phyloP scores from a whole-genome alignment of 2,113 vertebrate genomes.

The Mixornis gularis region DNA sequence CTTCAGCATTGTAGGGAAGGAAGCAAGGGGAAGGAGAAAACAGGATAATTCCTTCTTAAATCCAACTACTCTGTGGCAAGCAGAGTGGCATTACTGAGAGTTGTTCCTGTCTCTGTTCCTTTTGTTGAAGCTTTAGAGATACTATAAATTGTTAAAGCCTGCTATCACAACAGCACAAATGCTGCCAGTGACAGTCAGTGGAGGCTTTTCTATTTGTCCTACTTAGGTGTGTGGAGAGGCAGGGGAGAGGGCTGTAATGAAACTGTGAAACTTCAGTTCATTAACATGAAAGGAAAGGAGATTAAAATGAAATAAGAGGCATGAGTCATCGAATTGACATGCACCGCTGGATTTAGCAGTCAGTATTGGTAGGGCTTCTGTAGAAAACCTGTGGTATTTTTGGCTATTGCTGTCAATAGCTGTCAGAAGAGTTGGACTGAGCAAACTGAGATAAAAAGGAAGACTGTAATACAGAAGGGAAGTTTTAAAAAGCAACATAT shows the following conservation, averaged over 20 bases:
- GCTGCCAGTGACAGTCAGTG: neutral
- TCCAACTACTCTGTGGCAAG: neutral
- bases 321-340: neutral
- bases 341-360: neutral
- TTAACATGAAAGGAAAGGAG: neutral
- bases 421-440: slow-evolving; percentile 16
- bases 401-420: neutral
- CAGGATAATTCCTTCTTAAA: neutral
- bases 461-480: neutral
- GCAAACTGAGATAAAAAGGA: slow-evolving; percentile 21
- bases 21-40: neutral
- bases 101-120: neutral
- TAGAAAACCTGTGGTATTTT: slow-evolving; percentile 20
- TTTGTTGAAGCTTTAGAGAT: neutral
- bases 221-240: neutral
- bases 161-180: neutral
- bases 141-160: neutral
- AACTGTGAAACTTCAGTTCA: neutral
- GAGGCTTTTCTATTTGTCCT: neutral
- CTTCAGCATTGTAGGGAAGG: neutral
- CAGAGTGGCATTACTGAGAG: neutral
- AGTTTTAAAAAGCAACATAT: neutral
- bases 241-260: neutral
- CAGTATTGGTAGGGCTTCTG: neutral
- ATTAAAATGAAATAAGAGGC: neutral